Conservation (phyloP, 2,113 vertebrate species). For the Halichoerus grypus region DNA sequence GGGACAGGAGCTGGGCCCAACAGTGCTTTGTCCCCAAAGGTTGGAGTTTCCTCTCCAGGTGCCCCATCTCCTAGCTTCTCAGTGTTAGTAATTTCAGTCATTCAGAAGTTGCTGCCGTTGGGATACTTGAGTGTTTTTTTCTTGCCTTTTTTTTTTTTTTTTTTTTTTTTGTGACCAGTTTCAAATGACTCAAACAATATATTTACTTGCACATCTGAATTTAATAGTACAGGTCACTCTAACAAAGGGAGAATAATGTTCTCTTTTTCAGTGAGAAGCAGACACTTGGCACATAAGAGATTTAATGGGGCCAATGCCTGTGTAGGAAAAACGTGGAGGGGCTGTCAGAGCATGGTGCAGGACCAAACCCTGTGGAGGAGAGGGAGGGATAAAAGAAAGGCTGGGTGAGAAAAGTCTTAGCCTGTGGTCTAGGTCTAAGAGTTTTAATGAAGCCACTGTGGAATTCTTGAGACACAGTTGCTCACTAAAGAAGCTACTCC, state of each 20-base stretch:
- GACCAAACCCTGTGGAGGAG: neutral
- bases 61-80: neutral
- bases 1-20: neutral
- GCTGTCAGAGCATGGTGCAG: neutral
- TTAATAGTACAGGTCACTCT: neutral
- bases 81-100: neutral
- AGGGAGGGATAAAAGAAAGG: neutral
- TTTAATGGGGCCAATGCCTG: neutral
- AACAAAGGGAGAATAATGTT: neutral
- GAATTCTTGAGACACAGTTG: too few species aligned
- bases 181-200: neutral
- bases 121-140: neutral
- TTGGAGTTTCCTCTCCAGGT: neutral
- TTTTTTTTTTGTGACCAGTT: neutral
- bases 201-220: neutral
- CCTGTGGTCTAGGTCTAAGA: neutral
- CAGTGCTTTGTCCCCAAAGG: neutral
- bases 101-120: neutral
- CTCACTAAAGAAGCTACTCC: neutral
- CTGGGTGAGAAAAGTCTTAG: neutral
- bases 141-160: too few species aligned
- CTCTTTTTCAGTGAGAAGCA: neutral
- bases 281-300: neutral
- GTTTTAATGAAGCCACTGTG: neutral
- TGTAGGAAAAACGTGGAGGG: neutral